Conservation (phyloP, 2,888 invertebrate species). For the Schizaphis graminum region DNA sequence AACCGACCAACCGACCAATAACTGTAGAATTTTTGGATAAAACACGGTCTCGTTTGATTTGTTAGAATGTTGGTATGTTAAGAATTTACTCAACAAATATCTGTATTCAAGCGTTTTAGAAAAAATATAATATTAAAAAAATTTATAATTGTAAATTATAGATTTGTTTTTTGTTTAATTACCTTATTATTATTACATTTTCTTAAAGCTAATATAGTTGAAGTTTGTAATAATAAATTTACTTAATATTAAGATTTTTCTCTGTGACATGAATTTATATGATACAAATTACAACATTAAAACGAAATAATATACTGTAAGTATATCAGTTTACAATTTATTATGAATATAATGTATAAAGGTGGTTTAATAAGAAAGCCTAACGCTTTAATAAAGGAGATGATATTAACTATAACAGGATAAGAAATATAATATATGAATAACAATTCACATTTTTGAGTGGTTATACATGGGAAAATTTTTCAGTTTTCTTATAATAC, state of each 20-base stretch:
- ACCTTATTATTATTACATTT: not conserved
- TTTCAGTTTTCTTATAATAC: not conserved
- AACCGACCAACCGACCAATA: not conserved
- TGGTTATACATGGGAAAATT: not conserved
- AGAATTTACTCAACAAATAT: not conserved
- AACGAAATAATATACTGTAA: not conserved
- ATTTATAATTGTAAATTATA: no score
- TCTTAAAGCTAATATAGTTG: not conserved
- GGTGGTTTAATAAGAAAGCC: not conserved
- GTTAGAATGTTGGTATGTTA: not conserved
- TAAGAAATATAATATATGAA: not conserved
- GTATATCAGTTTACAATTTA: not conserved
- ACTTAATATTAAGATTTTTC: not conserved
- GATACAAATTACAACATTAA: not conserved
- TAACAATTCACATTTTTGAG: not conserved
- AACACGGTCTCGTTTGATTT: constrained; percentile 23
- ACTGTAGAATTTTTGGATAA: not conserved
- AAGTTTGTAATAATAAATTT: not conserved
- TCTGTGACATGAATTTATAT: not conserved
- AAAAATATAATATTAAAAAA: not conserved
- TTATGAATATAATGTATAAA: not conserved
- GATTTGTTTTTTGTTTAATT: not conserved
- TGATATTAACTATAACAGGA: not conserved
- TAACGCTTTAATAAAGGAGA: not conserved
- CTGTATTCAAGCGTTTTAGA: not conserved